Evolutionary conservation across 2,888 invertebrate species (phyloP).

Genomic region (Matsumyia berberina): DNA sequence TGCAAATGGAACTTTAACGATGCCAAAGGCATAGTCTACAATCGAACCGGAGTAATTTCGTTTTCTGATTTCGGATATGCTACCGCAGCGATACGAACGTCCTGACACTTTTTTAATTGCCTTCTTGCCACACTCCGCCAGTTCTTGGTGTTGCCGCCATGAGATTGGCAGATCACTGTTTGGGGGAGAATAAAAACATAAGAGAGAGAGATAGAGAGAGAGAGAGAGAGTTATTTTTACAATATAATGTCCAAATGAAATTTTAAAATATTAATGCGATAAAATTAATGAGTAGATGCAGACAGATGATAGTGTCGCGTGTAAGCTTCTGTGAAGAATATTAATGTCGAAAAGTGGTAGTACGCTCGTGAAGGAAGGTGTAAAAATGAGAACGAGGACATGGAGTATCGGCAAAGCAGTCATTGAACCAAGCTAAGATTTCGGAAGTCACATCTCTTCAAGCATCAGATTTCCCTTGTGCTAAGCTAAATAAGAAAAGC

Average conservation of each 20-base stretch:
- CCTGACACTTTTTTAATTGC: conserved; percentile 82
- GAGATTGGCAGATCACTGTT: conserved; percentile 80
- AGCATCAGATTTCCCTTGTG: no score
- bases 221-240: conserved; percentile 10
- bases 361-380: no score
- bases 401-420: no score
- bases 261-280: background rate
- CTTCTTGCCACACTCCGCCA: conserved; percentile 81
- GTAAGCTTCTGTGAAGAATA: conserved; percentile 10
- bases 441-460: no score
- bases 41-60: conserved; percentile 82
- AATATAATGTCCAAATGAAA: background rate
- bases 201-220: no score
- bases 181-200: background rate
- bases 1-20: conserved; percentile 81
- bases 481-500: no score
- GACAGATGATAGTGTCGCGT: conserved; percentile 4
- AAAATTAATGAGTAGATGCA: conserved; percentile 29
- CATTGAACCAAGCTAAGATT: no score
- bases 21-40: conserved; percentile 83
- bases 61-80: conserved; percentile 81
- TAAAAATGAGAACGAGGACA: no score
- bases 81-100: conserved; percentile 82
- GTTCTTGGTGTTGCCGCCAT: conserved; percentile 80
- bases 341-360: background rate